phyloP scores from a whole-genome alignment of 2,888 invertebrate genomes.

The Sericinus montela region DNA sequence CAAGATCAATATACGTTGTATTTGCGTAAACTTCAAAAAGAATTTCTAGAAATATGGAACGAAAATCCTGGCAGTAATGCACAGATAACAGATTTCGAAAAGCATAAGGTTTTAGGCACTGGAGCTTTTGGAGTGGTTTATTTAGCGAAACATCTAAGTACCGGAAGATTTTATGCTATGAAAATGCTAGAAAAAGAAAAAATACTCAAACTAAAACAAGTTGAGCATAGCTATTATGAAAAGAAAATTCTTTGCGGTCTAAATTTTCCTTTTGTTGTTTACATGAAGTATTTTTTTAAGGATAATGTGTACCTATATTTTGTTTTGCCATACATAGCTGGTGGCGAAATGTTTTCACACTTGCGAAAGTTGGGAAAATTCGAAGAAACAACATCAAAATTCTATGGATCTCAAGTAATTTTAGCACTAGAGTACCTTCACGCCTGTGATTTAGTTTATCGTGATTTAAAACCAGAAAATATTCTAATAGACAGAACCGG shows the following conservation, averaged over 20 bases:
- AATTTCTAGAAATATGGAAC: constrained; percentile 65
- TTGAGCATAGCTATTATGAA: constrained; percentile 93
- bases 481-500: constrained; percentile 89
- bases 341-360: constrained; percentile 93
- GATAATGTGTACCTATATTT: constrained; percentile 91
- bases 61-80: constrained; percentile 42
- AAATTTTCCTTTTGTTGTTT: constrained; percentile 92
- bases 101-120: constrained; percentile 87
- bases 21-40: constrained; percentile 51
- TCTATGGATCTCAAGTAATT: constrained; percentile 94
- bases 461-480: constrained; percentile 96
- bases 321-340: constrained; percentile 88
- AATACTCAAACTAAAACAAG: constrained; percentile 91
- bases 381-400: constrained; percentile 88
- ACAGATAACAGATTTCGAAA: constrained; percentile 82
- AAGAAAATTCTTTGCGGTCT: constrained; percentile 92
- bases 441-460: constrained; percentile 89
- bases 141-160: constrained; percentile 79
- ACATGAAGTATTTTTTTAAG: constrained; percentile 91
- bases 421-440: constrained; percentile 95
- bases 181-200: constrained; percentile 93
- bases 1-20: constrained; percentile 58
- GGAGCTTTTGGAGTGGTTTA: constrained; percentile 95
- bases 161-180: constrained; percentile 87
- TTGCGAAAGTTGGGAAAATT: constrained; percentile 82